Evolutionary conservation across 2,113 vertebrate species (phyloP).

Genomic region (Balaenoptera acutorostrata): DNA sequence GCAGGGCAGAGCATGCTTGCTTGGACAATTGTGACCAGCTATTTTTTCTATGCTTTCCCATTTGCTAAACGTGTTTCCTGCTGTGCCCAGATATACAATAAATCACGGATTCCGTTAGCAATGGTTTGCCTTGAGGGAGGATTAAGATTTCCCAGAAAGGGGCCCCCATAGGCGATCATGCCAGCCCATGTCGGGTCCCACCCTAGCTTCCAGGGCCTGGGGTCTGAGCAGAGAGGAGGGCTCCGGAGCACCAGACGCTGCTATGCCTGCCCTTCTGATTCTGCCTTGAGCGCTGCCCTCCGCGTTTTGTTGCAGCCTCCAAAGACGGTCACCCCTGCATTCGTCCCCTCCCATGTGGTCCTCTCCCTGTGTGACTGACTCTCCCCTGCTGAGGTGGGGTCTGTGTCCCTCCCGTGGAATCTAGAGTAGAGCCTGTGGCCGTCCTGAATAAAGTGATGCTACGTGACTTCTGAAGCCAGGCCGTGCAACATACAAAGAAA

Average conservation of each 20-base stretch:
- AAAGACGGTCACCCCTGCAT: rapidly evolving
- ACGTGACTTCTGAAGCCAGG: no score
- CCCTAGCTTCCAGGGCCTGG: neutral
- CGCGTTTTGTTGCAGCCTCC: rapidly evolving
- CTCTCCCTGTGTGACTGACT: neutral
- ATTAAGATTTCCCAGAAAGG: neutral
- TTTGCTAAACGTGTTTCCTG: conserved; percentile 23
- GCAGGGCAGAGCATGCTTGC: neutral
- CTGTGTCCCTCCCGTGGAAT: neutral
- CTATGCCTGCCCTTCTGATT: no score
- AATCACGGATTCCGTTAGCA: conserved; percentile 29
- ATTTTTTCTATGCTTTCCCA: conserved; percentile 39
- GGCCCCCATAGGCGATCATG: rapidly evolving
- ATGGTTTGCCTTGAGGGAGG: neutral
- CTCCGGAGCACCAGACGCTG: rapidly evolving
- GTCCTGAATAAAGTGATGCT: neutral
- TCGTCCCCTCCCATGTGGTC: rapidly evolving
- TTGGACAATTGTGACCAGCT: neutral
- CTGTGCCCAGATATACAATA: conserved; percentile 52
- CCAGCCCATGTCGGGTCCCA: neutral
- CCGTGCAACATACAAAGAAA: neutral
- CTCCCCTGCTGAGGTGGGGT: no score
- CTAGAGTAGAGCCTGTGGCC: neutral
- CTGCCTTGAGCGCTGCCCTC: neutral
- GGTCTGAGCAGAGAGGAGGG: neutral